Evolutionary conservation across 2,888 invertebrate species (phyloP).

Genomic region (Chrysina gloriosa): DNA sequence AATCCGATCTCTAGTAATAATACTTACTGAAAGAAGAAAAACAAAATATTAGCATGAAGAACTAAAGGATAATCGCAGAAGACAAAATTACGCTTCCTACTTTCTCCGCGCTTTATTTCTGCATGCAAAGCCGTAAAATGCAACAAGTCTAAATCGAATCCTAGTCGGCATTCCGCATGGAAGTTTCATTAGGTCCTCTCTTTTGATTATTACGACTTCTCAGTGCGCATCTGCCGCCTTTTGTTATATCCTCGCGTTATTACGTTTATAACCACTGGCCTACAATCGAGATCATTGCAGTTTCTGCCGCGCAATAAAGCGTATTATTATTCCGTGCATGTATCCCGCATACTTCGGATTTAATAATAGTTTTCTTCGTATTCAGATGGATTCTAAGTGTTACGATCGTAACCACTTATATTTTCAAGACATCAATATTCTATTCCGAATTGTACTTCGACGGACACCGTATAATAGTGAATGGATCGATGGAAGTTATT

Average conservation of each 20-base stretch:
- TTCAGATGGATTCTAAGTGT: not conserved
- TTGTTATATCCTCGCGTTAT: not conserved
- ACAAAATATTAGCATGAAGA: too few species aligned
- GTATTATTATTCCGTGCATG: slow-evolving; percentile 20
- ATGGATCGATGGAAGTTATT: too few species aligned
- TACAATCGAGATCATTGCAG: slow-evolving; percentile 5
- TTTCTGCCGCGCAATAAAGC: slow-evolving; percentile 13
- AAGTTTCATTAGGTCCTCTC: slow-evolving; percentile 1
- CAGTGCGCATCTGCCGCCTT: slow-evolving; percentile 1
- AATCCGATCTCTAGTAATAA: too few species aligned
- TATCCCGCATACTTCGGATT: not conserved
- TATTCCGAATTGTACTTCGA: not conserved
- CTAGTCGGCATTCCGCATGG: not conserved
- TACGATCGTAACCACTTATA: not conserved
- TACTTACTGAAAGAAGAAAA: too few species aligned
- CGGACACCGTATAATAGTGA: not conserved
- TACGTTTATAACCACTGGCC: slow-evolving; percentile 12
- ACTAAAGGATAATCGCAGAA: too few species aligned
- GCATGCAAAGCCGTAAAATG: too few species aligned
- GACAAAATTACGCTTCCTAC: too few species aligned
- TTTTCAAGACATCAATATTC: not conserved
- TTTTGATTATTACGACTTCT: slow-evolving; percentile 14
- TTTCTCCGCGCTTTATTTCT: too few species aligned
- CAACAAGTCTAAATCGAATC: not conserved
- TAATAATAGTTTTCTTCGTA: slow-evolving; percentile 25